Conservation (phyloP, 1,140 invertebrate species). For the Acromyrmex charruanus region DNA sequence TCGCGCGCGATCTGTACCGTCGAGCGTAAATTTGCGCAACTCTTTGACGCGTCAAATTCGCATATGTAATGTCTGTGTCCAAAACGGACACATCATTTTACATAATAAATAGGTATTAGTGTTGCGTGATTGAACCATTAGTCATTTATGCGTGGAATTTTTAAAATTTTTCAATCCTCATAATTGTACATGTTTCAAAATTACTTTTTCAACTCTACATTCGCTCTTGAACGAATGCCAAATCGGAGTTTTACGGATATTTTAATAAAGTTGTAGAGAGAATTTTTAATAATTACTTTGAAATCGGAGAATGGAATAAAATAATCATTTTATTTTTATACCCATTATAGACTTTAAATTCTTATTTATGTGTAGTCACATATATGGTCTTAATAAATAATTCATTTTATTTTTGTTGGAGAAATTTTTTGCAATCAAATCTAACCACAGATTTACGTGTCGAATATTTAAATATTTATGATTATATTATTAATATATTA, state of each 20-base stretch:
- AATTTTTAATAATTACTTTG: neutral
- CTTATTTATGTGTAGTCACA: too few relatives aligned
- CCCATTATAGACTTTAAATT: too few relatives aligned
- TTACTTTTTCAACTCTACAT: neutral
- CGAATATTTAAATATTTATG: neutral
- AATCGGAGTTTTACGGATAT: neutral
- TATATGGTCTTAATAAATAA: neutral
- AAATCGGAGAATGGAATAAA: neutral
- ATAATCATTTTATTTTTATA: neutral
- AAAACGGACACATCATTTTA: slow-evolving; percentile 51
- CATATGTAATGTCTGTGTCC: slow-evolving; percentile 20
- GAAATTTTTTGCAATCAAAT: neutral
- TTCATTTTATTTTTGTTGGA: neutral
- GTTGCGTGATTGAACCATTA: neutral
- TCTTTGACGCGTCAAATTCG: slow-evolving; percentile 44
- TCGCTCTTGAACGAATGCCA: neutral
- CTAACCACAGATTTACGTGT: neutral
- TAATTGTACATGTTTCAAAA: neutral
- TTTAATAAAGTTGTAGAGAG: neutral
- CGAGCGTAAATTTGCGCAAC: slow-evolving; percentile 40
- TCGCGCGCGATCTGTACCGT: neutral
- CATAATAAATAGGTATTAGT: slow-evolving; percentile 37
- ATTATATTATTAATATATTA: too few relatives aligned
- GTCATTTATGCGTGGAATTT: neutral
- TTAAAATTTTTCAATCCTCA: neutral